These are phyloP conservation scores for Sinosuthora webbiana DNA, from an alignment of 2,113 vertebrate genomes.

Conservation along the genomic window DNA sequence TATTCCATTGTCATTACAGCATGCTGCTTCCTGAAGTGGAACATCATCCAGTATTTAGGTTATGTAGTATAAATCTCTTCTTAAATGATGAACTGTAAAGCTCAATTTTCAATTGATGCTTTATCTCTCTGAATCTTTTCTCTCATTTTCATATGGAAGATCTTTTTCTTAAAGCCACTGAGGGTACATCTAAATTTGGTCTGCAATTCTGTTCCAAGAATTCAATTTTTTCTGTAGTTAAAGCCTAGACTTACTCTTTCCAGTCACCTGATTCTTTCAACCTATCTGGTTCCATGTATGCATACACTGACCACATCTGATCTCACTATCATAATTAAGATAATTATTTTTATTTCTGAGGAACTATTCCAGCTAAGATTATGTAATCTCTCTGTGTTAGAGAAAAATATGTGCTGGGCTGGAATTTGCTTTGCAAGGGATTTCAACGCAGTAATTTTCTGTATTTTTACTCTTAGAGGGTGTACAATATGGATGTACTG, in stretches of 20 bases:
- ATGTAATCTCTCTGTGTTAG: not conserved
- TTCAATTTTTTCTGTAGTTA: not conserved
- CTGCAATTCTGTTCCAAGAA: not conserved
- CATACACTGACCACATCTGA: not conserved
- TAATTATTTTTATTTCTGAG: not conserved
- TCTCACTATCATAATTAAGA: not conserved
- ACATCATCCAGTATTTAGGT: not conserved
- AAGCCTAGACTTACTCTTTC: not conserved
- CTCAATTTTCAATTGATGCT: not conserved
- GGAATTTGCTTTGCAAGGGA: not conserved
- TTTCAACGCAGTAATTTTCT: not conserved
- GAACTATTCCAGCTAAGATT: not conserved
- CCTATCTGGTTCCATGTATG: not conserved
- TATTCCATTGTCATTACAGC: not conserved
- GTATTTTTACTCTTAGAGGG: not conserved
- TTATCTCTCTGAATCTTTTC: not conserved
- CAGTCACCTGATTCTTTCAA: not conserved
- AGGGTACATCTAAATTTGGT: not conserved
- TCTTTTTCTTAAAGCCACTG: not conserved
- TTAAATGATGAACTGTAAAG: not conserved
- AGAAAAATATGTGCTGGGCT: not conserved
- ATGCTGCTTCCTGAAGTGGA: not conserved
- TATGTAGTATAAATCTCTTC: not conserved
- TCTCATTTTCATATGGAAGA: not conserved
- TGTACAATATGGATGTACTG: not conserved